Percentiles rank a stretch among this genome's conserved stretches.
Evolutionary conservation across 2,888 invertebrate species (phyloP).

Genomic region (Caradrina kadenii): DNA sequence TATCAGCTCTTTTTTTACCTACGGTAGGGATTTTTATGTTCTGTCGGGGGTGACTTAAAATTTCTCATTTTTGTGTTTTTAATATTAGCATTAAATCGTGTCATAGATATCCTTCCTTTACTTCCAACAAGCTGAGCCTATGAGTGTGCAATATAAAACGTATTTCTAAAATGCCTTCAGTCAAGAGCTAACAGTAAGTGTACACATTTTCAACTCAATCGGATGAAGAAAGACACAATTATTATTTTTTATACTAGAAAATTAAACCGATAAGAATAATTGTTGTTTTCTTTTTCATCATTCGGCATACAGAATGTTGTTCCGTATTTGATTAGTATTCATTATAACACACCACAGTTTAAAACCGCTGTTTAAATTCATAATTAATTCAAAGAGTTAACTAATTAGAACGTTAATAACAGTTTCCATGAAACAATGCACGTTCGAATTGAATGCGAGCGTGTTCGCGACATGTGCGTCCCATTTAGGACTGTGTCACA

Average conservation of each 20-base stretch:
- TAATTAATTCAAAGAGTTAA: slow-evolving; percentile 40
- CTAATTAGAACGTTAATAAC: slow-evolving; percentile 59
- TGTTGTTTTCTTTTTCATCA: no score
- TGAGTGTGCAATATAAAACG: no score
- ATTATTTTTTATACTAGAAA: no score
- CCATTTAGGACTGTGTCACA: slow-evolving; percentile 48
- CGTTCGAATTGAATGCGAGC: slow-evolving; percentile 49
- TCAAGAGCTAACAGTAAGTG: no score
- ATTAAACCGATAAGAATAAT: no score
- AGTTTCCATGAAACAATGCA: slow-evolving; percentile 55
- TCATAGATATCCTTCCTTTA: background rate
- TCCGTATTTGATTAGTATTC: background rate
- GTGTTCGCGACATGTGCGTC: slow-evolving; percentile 54
- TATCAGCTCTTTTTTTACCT: no score
- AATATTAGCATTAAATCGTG: background rate
- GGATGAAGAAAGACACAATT: no score
- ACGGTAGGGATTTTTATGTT: no score
- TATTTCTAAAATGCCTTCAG: no score
- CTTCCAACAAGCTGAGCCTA: background rate
- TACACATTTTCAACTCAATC: no score
- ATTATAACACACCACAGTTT: background rate
- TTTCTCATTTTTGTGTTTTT: no score
- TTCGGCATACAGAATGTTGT: background rate
- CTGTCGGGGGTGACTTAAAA: no score
- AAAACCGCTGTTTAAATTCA: slow-evolving; percentile 18